Evolutionary conservation across 2,888 invertebrate species (phyloP), one percentile per base, ranked within the genome.

Genomic region (Physocephala rufipes): DNA sequence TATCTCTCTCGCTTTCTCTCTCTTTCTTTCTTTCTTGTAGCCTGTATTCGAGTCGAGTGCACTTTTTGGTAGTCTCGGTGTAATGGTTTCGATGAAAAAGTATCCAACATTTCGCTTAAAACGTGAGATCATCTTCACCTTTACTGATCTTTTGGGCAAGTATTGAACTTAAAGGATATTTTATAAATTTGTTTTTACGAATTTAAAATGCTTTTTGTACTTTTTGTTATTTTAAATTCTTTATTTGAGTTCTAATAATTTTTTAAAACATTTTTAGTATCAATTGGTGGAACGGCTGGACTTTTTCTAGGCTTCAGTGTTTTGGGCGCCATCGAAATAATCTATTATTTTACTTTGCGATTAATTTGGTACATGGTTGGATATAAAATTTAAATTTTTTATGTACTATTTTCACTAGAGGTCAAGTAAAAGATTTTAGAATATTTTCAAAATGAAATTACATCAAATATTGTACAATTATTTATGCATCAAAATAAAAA

Each of bases 231-330:
- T 16, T 58, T 58, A n/a, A n/a, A n/a, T 1, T 21, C 2, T 9
- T 30, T 4, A 19, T 43, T 63, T 53, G n/a, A 3, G 19, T 36
- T 19, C n/a, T n/a, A n/a, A n/a, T n/a, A n/a, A n/a, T 49, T 2
- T 36, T 7, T 36, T 4, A 36, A 36, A 4, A 36, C 9, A 59
- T 7, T 85, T 87, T 9, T 84, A 93, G 92, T 92, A 75, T 90
- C 91, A 9, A 90, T 93, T 5, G 93, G 93, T 15, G 92, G 93
- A 36, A 92, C 92, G 85, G 92, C 92, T 0, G 93, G 93, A 0
- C 85, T 94, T 3, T 93, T 93, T 82, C 87, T 93, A 4, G 94
- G 93, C 43, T 92, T 92, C 80, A 93, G 93, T 76, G 91, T 93
- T 0, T 87, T 94, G 30, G 93, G 93, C 74, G 90, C 92, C 77